Evolutionary conservation across 2,113 vertebrate species (phyloP).

Genomic region (Limnothrissa miodon): DNA sequence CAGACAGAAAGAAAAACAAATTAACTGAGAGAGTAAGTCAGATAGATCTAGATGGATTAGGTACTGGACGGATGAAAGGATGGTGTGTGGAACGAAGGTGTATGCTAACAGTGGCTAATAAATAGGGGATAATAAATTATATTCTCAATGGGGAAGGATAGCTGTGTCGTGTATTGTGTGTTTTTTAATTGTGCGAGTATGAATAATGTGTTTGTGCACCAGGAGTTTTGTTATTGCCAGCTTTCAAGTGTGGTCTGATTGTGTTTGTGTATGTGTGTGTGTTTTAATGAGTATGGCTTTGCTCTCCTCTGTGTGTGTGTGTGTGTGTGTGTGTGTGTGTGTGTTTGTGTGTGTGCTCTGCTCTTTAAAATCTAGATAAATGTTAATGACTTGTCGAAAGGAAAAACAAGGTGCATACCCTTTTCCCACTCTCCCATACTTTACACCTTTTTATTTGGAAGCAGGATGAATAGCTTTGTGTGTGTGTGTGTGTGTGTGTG

Average conservation of each 20-base stretch:
- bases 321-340: not conserved
- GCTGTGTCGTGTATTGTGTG: no score
- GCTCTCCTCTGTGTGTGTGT: not conserved
- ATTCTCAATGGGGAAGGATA: no score
- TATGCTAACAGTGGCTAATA: no score
- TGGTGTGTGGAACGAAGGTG: not conserved
- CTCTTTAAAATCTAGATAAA: not conserved
- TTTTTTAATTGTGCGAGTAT: no score
- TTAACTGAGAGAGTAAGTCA: not conserved
- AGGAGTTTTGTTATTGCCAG: not conserved
- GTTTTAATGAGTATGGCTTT: not conserved
- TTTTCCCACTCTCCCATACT: conserved; percentile 32
- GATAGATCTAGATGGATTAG: not conserved
- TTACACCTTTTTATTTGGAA: conserved; percentile 58
- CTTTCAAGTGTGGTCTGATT: conserved; percentile 29
- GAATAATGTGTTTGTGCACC: no score
- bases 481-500: conserved; percentile 1
- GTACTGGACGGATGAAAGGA: not conserved
- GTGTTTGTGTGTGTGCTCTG: not conserved
- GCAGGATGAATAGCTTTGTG: conserved; percentile 1
- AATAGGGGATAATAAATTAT: no score
- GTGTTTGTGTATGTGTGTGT: conserved; percentile 51
- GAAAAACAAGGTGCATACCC: not conserved
- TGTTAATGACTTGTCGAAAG: not conserved
- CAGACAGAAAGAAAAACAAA: not conserved